These are phyloP conservation scores for Ochropleura plecta DNA, from an alignment of 2,888 invertebrate genomes.

Conservation along the genomic window DNA sequence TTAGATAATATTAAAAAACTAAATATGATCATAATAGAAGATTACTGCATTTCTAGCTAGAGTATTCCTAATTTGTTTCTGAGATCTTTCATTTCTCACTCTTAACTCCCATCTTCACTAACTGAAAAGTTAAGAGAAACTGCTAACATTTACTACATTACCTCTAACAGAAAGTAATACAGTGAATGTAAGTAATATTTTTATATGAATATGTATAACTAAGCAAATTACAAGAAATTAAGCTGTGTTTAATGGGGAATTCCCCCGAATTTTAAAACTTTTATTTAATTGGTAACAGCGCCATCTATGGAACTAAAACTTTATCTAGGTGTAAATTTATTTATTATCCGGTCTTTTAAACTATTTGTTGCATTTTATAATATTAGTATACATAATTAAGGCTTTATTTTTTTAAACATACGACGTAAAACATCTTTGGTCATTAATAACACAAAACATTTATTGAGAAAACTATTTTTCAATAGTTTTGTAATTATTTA, in stretches of 20 bases:
- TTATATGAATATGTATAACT: background rate
- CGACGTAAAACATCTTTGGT: background rate
- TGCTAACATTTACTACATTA: background rate
- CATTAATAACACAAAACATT: background rate
- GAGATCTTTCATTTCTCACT: too few relatives aligned
- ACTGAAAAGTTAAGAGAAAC: too few relatives aligned
- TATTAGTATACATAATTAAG: fast-evolving
- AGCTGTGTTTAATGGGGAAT: background rate
- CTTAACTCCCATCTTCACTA: background rate
- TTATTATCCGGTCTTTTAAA: background rate
- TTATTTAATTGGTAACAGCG: constrained; percentile 1
- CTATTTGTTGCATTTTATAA: background rate
- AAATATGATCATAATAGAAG: too few relatives aligned
- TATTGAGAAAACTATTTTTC: background rate
- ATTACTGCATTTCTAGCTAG: background rate
- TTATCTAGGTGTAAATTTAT: background rate
- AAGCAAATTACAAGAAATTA: background rate
- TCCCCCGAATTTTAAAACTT: background rate
- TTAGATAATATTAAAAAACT: too few relatives aligned
- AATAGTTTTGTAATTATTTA: background rate
- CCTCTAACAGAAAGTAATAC: background rate
- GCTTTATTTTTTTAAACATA: background rate
- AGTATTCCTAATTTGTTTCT: too few relatives aligned
- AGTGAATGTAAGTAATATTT: too few relatives aligned
- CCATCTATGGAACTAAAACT: constrained; percentile 27